A percentile compares a stretch with the other conserved stretches of the same genome.
phyloP scores from a whole-genome alignment of 2,888 invertebrate genomes.

The Protophormia terraenovae region DNA sequence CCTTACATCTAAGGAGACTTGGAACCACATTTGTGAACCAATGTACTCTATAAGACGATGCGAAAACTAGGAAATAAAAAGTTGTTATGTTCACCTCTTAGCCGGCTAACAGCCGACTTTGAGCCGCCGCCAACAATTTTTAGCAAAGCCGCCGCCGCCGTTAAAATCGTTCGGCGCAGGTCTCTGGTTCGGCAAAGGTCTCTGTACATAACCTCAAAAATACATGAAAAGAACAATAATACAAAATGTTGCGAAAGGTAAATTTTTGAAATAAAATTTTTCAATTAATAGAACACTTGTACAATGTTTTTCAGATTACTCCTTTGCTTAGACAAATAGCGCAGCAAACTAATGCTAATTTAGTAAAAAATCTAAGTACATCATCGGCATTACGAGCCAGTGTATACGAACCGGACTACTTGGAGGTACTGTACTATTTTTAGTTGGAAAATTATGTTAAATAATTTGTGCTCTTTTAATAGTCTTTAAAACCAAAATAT shows the following conservation, averaged over 20 bases:
- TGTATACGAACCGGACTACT: constrained; percentile 88
- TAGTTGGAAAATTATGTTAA: background rate
- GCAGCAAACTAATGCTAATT: background rate
- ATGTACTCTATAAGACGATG: no score
- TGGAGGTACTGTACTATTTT: constrained; percentile 83
- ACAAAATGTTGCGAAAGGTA: constrained; percentile 62
- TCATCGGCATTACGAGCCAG: background rate
- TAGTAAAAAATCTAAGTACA: constrained; percentile 3
- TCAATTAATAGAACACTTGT: background rate
- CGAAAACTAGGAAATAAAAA: no score
- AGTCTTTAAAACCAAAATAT: constrained; percentile 83
- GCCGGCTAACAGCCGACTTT: no score
- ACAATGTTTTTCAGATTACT: constrained; percentile 8
- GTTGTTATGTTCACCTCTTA: no score
- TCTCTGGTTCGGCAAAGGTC: no score
- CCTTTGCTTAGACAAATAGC: constrained; percentile 15
- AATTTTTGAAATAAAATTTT: background rate
- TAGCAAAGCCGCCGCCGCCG: no score
- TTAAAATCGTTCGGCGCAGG: no score
- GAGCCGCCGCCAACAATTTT: no score
- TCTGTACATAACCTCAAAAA: constrained; percentile 51
- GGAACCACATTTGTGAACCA: no score
- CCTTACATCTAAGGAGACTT: no score
- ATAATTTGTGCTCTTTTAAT: constrained; percentile 49
- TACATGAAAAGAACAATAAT: background rate